Conservation (phyloP, 2,888 invertebrate species). For the Coenonympha glycerion region DNA sequence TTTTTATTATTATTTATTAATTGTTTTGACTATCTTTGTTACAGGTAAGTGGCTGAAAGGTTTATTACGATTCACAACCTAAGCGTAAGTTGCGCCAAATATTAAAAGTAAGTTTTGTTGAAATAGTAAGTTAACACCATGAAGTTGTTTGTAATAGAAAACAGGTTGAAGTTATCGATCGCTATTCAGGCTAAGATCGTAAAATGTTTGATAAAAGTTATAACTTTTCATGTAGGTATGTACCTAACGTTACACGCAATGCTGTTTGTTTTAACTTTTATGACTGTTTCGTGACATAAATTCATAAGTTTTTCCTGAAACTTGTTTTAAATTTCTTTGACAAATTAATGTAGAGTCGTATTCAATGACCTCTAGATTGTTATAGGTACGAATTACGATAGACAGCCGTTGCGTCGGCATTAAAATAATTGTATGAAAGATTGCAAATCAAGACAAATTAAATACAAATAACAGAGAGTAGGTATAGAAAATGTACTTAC, state of each 20-base stretch:
- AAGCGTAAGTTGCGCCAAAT: neutral
- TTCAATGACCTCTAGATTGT: too few relatives aligned
- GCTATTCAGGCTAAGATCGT: conserved; percentile 13
- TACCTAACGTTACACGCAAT: neutral
- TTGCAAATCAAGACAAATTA: too few relatives aligned
- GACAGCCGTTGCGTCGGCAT: too few relatives aligned
- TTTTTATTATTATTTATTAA: neutral
- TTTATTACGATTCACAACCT: neutral
- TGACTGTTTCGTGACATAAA: neutral
- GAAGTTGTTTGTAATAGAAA: too few relatives aligned
- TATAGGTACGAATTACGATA: too few relatives aligned
- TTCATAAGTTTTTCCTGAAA: neutral
- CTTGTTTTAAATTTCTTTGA: too few relatives aligned
- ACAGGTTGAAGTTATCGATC: neutral
- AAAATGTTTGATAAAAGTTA: conserved; percentile 7
- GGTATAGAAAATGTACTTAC: too few relatives aligned
- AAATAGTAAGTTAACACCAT: neutral
- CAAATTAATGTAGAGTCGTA: too few relatives aligned
- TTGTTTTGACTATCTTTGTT: neutral
- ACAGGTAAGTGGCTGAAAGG: neutral
- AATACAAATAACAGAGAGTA: too few relatives aligned
- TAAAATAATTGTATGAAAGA: too few relatives aligned
- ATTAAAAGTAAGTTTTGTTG: too few relatives aligned
- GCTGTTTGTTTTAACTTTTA: neutral
- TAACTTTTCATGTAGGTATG: neutral